phyloP scores from a whole-genome alignment of 2,888 invertebrate genomes.

The Epinotia bilunana region DNA sequence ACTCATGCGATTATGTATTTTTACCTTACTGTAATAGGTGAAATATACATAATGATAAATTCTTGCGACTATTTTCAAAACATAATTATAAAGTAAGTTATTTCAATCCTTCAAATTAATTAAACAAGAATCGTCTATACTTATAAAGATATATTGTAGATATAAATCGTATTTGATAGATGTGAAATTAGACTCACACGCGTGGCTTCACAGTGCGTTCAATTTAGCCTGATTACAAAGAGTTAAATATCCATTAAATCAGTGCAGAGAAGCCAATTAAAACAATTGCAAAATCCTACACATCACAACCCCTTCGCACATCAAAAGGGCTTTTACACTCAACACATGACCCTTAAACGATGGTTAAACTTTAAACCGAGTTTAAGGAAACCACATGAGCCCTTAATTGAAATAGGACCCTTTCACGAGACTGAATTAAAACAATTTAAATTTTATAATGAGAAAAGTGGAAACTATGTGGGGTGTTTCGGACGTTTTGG shows the following conservation, averaged over 20 bases:
- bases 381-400: conserved; percentile 62
- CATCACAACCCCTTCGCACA: conserved; percentile 46
- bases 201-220: not conserved
- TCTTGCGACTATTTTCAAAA: no score
- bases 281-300: conserved; percentile 23
- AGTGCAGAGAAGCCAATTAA: conserved; percentile 20
- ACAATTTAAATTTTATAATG: conserved; percentile 50
- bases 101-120: no score
- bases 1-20: no score
- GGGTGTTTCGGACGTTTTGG: not conserved
- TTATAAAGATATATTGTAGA: no score
- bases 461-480: conserved; percentile 43
- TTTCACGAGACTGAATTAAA: conserved; percentile 63
- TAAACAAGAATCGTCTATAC: no score
- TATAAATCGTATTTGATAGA: no score
- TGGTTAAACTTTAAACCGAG: conserved; percentile 67
- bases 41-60: no score
- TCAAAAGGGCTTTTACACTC: conserved; percentile 64
- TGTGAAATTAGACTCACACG: not conserved
- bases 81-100: no score
- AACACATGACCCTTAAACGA: conserved; percentile 53
- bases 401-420: conserved; percentile 68
- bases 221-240: conserved; percentile 10
- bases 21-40: no score
- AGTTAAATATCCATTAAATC: conserved; percentile 11